Base-by-base conservation (phyloP, 2,888 invertebrate genomes). In the Lamproptera curius region DNA sequence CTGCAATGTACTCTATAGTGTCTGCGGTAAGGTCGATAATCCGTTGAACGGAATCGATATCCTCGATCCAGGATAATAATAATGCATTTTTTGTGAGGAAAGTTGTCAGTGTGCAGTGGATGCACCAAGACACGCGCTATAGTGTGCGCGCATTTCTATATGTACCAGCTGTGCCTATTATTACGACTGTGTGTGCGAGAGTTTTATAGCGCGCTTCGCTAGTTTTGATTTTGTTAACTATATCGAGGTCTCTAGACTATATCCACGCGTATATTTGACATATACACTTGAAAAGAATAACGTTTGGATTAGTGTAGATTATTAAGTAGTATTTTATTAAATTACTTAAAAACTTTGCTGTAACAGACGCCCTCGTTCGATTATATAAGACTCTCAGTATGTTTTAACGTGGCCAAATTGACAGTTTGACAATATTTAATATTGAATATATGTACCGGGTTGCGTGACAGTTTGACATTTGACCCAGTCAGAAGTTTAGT, bases 131-230 rank as follows among this genome's bases (percentile, higher is more conserved):
- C 70, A n/a, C 56, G 45, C 55, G 49, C 48, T 59, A 52, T 54
- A 67, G 62, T 67, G 62, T 63, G 67, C 59, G 60, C 66, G 61
- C 72, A 59, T 61, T 52, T 71, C 82, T 81, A 83, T 64, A 65
- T 73, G 75, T 78, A 79, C 84, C 86, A 86, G 86, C 84, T 87
- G 86, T 80, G 80, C 75, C 79, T 83, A 82, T 85, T 85, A 81
- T 80, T 76, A 63, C 70, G 68, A 62, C 59, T 64, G 62, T 73
- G 84, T 83, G 81, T 80, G 82, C 67, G 68, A 66, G 63, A 63
- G 62, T 62, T 58, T 49, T 73, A 63, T 68, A 56, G 52, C 28
- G 50, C 52, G 73, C 69, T 57, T 40, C 16, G 52, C 43, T 54
- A 42, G 53, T 63, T 61, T 76, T 77, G 79, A 76, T 73, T n/a